Base-by-base conservation (phyloP, 2,113 vertebrate genomes). In the Paramisgurnus dabryanus region DNA sequence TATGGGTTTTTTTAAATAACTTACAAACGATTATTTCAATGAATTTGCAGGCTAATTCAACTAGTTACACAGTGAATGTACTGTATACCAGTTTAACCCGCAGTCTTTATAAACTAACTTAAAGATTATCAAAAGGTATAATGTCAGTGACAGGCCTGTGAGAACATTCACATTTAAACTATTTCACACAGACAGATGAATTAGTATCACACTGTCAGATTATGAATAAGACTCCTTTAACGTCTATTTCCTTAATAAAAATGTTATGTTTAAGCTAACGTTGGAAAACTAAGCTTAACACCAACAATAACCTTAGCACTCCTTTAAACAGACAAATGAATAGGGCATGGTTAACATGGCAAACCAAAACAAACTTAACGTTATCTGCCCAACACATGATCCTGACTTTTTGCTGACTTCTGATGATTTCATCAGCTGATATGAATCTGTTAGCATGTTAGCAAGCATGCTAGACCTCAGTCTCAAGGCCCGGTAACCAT, bases 391-490 rank as follows among this genome's bases (percentile, higher is more conserved):
- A 8, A 72, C 6, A 63, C 6, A 45, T 27, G 41, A 63, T 39
- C 61, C 72, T 10, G 72, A 75, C 55, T 18, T n/a, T 53, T 1
- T 47, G 47, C 72, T 63, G 58, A 34, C 39, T 55, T 55, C 68
- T n/a, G 63, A 17, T 3, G 61, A 66, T 76, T 50, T 17, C n/a
- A 27, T 76, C 61, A 41, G 61, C 47, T 66, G 61, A 76, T 76
- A n/a, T 55, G 61, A 55, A 76, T 41, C 61, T 40, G 61, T 76
- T 76, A 76, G 74, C 74, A 8, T 27, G 74, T 55, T 76, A 76
- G 74, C 74, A 76, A 76, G 74, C 74, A 76, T 64, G 61, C 74
- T 65, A 55, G n/a, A 53, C 8, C 27, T 45, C 58, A 63, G 73
- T 49, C 43, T 45, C 60, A 50, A 66, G 61, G 74, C 74, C 74